Evolutionary conservation across 2,888 invertebrate species (phyloP), one percentile per base, ranked within the genome.

Genomic region (Petrophora chlorosata): DNA sequence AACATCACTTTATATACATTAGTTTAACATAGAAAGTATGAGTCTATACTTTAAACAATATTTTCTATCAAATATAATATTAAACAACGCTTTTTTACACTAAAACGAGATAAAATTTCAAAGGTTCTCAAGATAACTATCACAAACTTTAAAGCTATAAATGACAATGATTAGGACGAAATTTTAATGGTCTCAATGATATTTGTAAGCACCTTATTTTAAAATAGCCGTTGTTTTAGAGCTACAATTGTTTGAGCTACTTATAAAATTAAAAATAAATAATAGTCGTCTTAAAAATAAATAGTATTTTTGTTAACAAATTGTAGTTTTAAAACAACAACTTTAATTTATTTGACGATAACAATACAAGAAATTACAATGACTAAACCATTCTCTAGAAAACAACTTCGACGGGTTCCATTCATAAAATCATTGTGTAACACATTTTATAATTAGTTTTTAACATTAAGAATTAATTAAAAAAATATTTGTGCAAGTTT

Each of bases 101-200:
- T 30, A 32, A 34, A 44, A 25, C 38, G 29, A 50, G 39, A 34
- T 44, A 50, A 36, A 41, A 23, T 19, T 23, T 43, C 2, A 26
- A 42, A 47, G 16, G 2, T 36, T 35, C n/a, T 22, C 10, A 9
- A 32, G 3, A 9, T 41, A 34, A 32, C 41, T 51, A 51, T 51
- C 51, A 51, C 51, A 51, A 33, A 41, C 19, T 40, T 51, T 46
- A 51, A 51, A 51, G 51, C 51, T 46, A 29, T 30, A 29, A 13
- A 45, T 42, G 45, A 43, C 14, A 34, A 39, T 39, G 39, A 39
- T 29, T n/a, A 45, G 51, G 51, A 46, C 51, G 51, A 45, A 34
- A 46, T 41, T n/a, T 49, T 9, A 45, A 44, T 45, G 51, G 29
- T 41, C 36, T 22, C 41, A 25, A 26, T 50, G 35, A 35, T 29